Base-by-base conservation (phyloP, 2,797 vertebrate genomes). In the Sphenopsis melanotis region DNA sequence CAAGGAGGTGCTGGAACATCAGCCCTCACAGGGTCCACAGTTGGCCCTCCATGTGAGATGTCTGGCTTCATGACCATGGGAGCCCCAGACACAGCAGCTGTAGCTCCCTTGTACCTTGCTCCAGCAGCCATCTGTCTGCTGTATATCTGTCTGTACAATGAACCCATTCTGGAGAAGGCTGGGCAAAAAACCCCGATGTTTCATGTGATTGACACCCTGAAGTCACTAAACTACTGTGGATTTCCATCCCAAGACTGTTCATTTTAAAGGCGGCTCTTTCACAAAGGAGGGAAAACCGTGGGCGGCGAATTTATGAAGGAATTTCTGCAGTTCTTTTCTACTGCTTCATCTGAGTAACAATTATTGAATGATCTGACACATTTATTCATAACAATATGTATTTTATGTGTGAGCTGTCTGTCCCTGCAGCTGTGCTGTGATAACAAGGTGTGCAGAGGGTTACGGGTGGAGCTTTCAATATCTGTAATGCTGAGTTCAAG, bases 301-400 rank as follows among this genome's bases (percentile, higher is more conserved):
- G 60, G 84, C 79, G 69, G 70, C n/a, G 42, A 78, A 72, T 93
- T 91, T 89, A 69, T 90, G 56, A 82, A 81, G 65, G 86, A 88
- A 79, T 86, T 91, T 91, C 65, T 3, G 0, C 49, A 76, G 47
- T 63, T 75, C 61, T 64, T 83, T 69, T 83, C 16, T 79, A 13
- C 11, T 81, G 72, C 63, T 91, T 83, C 82, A 29, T 77, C 52
- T 81, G 57, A 91, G 27, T 81, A 85, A 76, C 75, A 91, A 65
- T 86, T 88, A 66, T 52, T 83, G 87, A 87, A 81, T 76, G 57
- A 94, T 94, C n/a, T 94, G 85, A 82, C 80, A 93, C 65, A 47
- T 94, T 83, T 93, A 90, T 89, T 92, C 70, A 21, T 82, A 52
- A 57, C 16, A 42, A 60, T 87, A 47, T 59, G 29, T 80, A 59